Conservation (phyloP, 2,797 vertebrate species). For the Eurystomus glaucurus region DNA sequence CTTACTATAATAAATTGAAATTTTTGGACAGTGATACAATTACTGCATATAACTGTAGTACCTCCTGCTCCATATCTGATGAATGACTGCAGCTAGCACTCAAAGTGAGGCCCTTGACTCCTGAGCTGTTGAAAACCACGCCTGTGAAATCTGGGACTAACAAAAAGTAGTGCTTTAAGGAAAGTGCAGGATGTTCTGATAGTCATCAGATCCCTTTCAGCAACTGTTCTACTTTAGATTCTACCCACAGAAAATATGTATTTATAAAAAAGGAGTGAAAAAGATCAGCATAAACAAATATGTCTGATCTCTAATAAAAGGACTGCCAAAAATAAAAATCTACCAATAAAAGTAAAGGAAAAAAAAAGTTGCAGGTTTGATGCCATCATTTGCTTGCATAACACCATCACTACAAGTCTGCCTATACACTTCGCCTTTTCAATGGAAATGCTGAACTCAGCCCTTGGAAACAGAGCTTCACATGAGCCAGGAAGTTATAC, state of each 20-base stretch:
- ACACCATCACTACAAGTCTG: not conserved
- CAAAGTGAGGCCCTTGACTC: not conserved
- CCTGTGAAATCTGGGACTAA: not conserved
- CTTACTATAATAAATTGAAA: not conserved
- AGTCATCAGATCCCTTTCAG: not conserved
- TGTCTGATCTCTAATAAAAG: not conserved
- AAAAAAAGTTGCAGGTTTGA: not conserved
- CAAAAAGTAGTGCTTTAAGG: not conserved
- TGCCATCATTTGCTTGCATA: not conserved
- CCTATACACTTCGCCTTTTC: not conserved
- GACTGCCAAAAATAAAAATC: not conserved
- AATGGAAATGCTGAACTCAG: not conserved
- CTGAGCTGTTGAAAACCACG: not conserved
- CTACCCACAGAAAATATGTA: conserved; percentile 28
- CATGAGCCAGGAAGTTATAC: not conserved
- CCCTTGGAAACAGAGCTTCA: not conserved
- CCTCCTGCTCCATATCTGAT: not conserved
- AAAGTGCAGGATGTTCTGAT: not conserved
- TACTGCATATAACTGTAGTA: not conserved
- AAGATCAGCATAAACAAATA: conserved; percentile 7
- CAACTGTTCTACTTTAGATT: not conserved
- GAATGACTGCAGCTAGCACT: not conserved
- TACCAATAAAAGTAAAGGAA: not conserved
- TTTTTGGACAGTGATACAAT: not conserved
- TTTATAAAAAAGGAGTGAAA: conserved; percentile 40